Evolutionary conservation across 2,888 invertebrate species (phyloP).

Genomic region (Autographa gamma): DNA sequence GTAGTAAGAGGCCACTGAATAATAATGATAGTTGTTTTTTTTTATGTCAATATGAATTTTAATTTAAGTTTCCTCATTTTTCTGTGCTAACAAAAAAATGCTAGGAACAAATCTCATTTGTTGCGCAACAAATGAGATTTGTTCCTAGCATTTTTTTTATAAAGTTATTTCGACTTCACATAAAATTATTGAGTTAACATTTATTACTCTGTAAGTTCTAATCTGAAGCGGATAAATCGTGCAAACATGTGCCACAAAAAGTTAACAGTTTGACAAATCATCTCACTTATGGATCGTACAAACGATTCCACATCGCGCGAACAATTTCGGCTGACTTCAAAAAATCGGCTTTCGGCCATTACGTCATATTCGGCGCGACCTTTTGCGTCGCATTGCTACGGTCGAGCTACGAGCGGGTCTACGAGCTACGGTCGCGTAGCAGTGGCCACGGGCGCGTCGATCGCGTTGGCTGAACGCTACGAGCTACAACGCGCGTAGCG

Average conservation of each 20-base stretch:
- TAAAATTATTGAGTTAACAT: background rate
- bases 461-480: slow-evolving; percentile 73
- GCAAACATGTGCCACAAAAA: slow-evolving; percentile 36
- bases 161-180: background rate
- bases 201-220: background rate
- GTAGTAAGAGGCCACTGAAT: slow-evolving; percentile 22
- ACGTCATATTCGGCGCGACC: slow-evolving; percentile 72
- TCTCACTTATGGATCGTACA: slow-evolving; percentile 38
- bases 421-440: slow-evolving; percentile 72
- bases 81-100: background rate
- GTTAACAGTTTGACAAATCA: slow-evolving; percentile 50
- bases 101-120: too few relatives aligned
- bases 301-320: slow-evolving; percentile 33
- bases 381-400: slow-evolving; percentile 73
- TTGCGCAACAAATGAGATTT: too few relatives aligned
- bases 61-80: background rate
- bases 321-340: slow-evolving; percentile 41
- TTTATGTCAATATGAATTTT: slow-evolving; percentile 15
- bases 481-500: slow-evolving; percentile 59
- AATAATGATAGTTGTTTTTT: slow-evolving; percentile 21
- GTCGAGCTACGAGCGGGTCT: slow-evolving; percentile 64
- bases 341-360: slow-evolving; percentile 51
- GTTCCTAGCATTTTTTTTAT: too few relatives aligned
- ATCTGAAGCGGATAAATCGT: slow-evolving; percentile 32
- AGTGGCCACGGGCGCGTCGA: slow-evolving; percentile 81